Base-by-base conservation (phyloP, 2,113 vertebrate genomes). In the Carollia perspicillata region DNA sequence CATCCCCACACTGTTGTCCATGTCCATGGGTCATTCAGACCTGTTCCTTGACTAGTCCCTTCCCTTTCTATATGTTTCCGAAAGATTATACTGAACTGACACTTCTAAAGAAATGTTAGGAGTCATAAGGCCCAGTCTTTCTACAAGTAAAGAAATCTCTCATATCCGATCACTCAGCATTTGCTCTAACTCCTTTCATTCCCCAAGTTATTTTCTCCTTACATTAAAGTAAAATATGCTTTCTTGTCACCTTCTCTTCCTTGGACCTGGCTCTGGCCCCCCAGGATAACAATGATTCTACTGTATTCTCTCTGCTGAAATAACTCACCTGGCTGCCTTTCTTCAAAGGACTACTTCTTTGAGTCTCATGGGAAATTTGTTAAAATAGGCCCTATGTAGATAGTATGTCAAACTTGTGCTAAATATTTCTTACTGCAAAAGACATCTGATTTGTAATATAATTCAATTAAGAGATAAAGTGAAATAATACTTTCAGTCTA, bases 191-290 rank as follows among this genome's bases (percentile, higher is more conserved):
- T 71, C 68, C 60, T 79, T 37, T 63, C 55, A 17, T 80, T 77
- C 79, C 65, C 85, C 58, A 94, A 85, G 92, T 86, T 89, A 92
- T 69, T 92, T 51, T 80, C 69, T 53, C 42, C 42, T 85, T 66
- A 42, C 51, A 84, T 37, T 94, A 89, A 95, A 89, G 72, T 86
- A 79, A 89, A 95, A 95, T 55, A 86, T 53, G 20, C 58, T 92
- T 90, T 85, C 44, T 55, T 42, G 35, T 89, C 51, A 63, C 51
- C 49, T 89, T 94, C 47, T 66, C 69, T 22, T 95, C 68, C 28
- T 92, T 97, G 66, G 42, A 40, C 35, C 58, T 92, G 84, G 49
- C 63, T 91, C 47, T 89, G 63, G 63, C 42, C 90, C 68, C 49
- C 55, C 3, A 37, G 63, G 69, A 80, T 20, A 95, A 65, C 2